Base-by-base conservation (phyloP, 1,140 invertebrate genomes). In the Drosophila busckii region DNA sequence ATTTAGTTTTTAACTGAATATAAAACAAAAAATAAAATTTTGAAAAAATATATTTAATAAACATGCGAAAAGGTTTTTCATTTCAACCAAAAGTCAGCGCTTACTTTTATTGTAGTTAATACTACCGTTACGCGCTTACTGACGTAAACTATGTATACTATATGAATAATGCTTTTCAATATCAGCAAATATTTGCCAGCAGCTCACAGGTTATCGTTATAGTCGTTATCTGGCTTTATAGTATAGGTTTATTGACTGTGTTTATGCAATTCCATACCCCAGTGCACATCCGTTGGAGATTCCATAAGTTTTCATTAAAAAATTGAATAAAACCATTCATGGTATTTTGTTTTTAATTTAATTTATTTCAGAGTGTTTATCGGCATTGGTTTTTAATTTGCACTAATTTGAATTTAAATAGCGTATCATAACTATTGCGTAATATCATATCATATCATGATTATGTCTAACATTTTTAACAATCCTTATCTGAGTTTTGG, bases 361-460 rank as follows among this genome's bases (percentile, higher is more conserved):
- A 38, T 82, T 82, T 82, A 75, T 82, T n/a, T 82, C 60, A 75
- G 64, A 55, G 73, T 63, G 49, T 70, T 29, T 35, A 53, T 53
- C 20, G 45, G 69, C 34, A 34, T 56, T 26, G 17, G 10, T 46
- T 66, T 49, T 19, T 20, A n/a, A n/a, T n/a, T n/a, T n/a, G n/a
- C n/a, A n/a, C 55, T 66, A 62, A 38, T 31, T 32, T 32, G 41
- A 54, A 65, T 64, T 82, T 56, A 55, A 63, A 66, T 54, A 54
- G 35, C 35, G 26, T 35, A 49, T 62, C 20, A 48, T 49, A 37
- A 15, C 8, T 37, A 42, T 45, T 73, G 55, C 49, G 54, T 80
- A 70, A 76, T 76, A 78, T 71, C 68, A 67, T 71, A 67, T 59
- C 58, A 55, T n/a, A n/a, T n/a, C n/a, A n/a, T n/a, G n/a, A n/a